Evolutionary conservation across 64 coral and sea anemone genomes (phyloP), one percentile per base, ranked within the genome.

Genomic region (Montipora sp.): DNA sequence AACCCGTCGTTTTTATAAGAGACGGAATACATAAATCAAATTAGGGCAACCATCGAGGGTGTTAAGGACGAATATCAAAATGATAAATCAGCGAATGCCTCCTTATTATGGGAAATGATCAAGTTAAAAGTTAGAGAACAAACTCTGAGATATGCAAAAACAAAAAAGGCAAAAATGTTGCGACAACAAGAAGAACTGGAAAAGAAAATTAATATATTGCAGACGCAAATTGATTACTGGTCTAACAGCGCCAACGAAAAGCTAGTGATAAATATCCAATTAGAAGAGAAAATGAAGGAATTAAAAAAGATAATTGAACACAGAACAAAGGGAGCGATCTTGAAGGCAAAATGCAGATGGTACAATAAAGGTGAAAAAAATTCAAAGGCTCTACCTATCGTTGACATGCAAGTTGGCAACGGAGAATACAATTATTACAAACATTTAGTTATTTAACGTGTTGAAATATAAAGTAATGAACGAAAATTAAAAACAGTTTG

Each of bases 91-190:
- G 10, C 5, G 3, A 24, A 87, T 48, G 45, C 4, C 68, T 48
- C 69, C 22, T 10, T 68, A 3, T 19, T 53, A 24, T 87, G 84
- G 70, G 84, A 87, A 75, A 51, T 75, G 60, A 51, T 75, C 3
- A 87, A 75, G 14, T 47, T 75, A 13, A 57, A 87, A 75, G 73
- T 87, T 18, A 87, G 84, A 75, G 70, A 87, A 51, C 46, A 70
- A 87, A 61, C 43, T 75, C 46, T 57, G 27, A 20, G 69, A 87
- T 72, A 66, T 16, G 20, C 65, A 10, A 83, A 16, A 61, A 58
- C 66, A 3, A 87, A 20, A 14, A 87, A n/a, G 11, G 65, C 13
- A 21, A 73, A 73, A 73, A 24, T 73, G 23, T 27, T 73, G 70
- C 70, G 20, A n/a, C 7, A 53, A 55, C 12, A 81, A 81, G 49